Conservation (phyloP, 2,888 invertebrate genomes). For the Carcina quercana region DNA sequence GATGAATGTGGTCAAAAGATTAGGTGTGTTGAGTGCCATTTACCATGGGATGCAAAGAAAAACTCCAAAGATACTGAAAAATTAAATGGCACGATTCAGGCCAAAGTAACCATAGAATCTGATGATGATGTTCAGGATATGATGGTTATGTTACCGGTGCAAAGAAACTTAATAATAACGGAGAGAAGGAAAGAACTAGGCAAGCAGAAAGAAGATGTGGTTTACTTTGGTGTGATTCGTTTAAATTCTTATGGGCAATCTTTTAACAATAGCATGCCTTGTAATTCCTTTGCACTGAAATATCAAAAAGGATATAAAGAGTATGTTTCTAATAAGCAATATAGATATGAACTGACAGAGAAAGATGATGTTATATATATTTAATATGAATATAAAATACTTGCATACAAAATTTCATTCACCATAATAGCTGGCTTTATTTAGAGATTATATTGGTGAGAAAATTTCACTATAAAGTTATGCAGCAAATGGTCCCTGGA, state of each 20-base stretch:
- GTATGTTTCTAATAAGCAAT: constrained; percentile 21
- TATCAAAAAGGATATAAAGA: constrained; percentile 59
- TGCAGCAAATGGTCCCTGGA: no score
- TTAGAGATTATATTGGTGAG: no score
- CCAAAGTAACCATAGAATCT: constrained; percentile 45
- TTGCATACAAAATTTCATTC: no score
- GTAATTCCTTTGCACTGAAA: constrained; percentile 52
- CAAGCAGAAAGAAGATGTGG: constrained; percentile 28
- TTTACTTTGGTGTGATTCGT: constrained; percentile 58
- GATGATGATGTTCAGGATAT: constrained; percentile 38
- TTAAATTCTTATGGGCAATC: constrained; percentile 43
- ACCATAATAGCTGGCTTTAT: no score
- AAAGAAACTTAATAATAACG: constrained; percentile 47
- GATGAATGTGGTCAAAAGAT: constrained; percentile 59
- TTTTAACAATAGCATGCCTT: constrained; percentile 38
- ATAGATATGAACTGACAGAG: constrained; percentile 33
- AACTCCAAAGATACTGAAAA: constrained; percentile 13
- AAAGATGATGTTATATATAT: constrained; percentile 43
- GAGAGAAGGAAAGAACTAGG: constrained; percentile 34
- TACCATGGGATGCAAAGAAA: constrained; percentile 37
- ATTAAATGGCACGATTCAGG: constrained; percentile 62
- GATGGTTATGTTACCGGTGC: constrained; percentile 48
- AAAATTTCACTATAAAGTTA: no score
- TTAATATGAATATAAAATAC: no score
- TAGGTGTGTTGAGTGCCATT: constrained; percentile 65